phyloP scores from a whole-genome alignment of 2,888 invertebrate genomes.

The Tortrix viridana region DNA sequence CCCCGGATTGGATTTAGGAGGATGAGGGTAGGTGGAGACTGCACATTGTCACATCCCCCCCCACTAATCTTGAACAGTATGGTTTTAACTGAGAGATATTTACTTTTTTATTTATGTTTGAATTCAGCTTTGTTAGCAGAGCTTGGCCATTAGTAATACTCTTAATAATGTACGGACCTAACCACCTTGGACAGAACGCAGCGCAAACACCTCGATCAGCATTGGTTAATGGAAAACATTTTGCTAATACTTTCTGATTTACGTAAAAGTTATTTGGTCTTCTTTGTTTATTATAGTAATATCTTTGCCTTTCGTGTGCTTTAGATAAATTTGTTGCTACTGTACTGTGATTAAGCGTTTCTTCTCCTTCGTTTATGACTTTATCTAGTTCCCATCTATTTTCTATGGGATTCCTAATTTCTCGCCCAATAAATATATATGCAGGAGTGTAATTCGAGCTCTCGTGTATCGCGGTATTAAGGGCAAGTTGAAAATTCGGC shows the following conservation, averaged over 20 bases:
- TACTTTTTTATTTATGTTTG: background rate
- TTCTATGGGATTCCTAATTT: slow-evolving; percentile 12
- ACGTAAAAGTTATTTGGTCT: background rate
- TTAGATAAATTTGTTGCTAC: background rate
- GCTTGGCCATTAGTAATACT: slow-evolving; percentile 14
- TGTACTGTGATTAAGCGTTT: no score
- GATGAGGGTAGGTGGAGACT: background rate
- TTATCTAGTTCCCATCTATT: slow-evolving; percentile 16
- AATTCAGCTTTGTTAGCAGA: slow-evolving; percentile 8
- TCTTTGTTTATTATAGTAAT: slow-evolving; percentile 5
- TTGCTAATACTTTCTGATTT: slow-evolving; percentile 4
- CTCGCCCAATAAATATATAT: slow-evolving; percentile 1
- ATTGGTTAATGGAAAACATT: slow-evolving; percentile 11
- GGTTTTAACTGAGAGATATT: slow-evolving; percentile 13
- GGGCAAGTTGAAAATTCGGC: slow-evolving; percentile 13
- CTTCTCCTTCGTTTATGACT: background rate
- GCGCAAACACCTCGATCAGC: slow-evolving; percentile 17
- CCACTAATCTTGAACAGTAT: slow-evolving; percentile 21
- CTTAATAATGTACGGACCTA: slow-evolving; percentile 7
- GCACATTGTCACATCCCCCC: slow-evolving; percentile 26
- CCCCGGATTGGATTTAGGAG: no score
- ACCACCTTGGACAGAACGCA: slow-evolving; percentile 17
- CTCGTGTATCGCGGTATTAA: slow-evolving; percentile 7
- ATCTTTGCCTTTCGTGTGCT: slow-evolving; percentile 9
- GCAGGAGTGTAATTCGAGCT: slow-evolving; percentile 8